Conservation (phyloP, 2,113 vertebrate species). For the Brienomyrus longianalis region DNA sequence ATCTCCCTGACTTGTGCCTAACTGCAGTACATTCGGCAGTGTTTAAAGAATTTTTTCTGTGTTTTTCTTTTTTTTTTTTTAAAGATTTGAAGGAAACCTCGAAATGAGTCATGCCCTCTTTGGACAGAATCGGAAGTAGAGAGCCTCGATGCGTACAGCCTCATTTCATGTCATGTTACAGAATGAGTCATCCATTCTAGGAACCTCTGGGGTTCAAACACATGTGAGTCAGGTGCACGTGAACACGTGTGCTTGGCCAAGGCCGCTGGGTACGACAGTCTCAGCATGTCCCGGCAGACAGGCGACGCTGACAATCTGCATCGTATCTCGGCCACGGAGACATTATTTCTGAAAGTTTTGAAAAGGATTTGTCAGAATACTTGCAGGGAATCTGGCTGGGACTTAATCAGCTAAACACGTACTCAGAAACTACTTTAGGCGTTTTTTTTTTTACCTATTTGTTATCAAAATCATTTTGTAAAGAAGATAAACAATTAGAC, state of each 20-base stretch:
- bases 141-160: not conserved
- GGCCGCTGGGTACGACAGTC: not conserved
- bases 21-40: not conserved
- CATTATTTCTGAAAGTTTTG: not conserved
- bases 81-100: not conserved
- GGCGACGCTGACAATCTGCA: not conserved
- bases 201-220: not conserved
- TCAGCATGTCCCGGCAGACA: not conserved
- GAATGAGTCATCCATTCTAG: not conserved
- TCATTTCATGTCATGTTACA: not conserved
- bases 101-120: not conserved
- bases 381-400: not conserved
- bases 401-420: not conserved
- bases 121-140: conserved; percentile 6
- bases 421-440: not conserved
- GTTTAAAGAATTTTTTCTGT: not conserved
- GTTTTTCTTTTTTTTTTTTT: not conserved
- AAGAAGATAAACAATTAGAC: not conserved
- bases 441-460: not conserved
- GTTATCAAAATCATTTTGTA: not conserved
- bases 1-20: not conserved
- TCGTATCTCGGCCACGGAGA: not conserved
- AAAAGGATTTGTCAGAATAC: not conserved
- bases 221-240: not conserved
- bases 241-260: not conserved